Percentiles rank a stretch among this genome's conserved stretches.
phyloP scores from a whole-genome alignment of 1,140 invertebrate genomes.

The Meloidogyne exigua region DNA sequence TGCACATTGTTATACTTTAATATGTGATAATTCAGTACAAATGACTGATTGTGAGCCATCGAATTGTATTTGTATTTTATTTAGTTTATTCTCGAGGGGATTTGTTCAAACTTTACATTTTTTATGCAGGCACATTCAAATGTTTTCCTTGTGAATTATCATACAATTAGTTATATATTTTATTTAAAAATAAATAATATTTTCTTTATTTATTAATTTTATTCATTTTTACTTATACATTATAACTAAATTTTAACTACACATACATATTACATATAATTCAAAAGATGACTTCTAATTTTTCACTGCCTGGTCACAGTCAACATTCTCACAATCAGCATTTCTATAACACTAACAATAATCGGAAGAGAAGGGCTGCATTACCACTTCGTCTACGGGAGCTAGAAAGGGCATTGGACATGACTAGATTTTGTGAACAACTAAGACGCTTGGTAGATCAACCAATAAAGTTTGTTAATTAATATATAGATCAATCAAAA shows the following conservation, averaged over 20 bases:
- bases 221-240: too few relatives aligned
- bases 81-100: too few relatives aligned
- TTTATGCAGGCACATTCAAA: neutral
- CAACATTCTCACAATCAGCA: neutral
- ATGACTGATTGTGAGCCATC: too few relatives aligned
- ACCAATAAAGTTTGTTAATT: slow-evolving; percentile 48
- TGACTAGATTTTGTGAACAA: slow-evolving; percentile 52
- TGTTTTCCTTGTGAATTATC: slow-evolving; percentile 3
- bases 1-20: slow-evolving; percentile 8
- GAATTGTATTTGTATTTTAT: too few relatives aligned
- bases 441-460: slow-evolving; percentile 46
- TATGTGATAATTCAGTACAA: neutral
- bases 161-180: too few relatives aligned
- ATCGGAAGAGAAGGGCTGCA: slow-evolving; percentile 18
- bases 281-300: neutral
- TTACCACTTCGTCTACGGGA: slow-evolving; percentile 20
- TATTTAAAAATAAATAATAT: too few relatives aligned
- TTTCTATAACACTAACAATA: neutral
- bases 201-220: too few relatives aligned
- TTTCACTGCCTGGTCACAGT: neutral
- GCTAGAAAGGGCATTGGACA: slow-evolving; percentile 38
- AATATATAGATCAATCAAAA: neutral
- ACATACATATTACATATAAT: neutral
- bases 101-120: too few relatives aligned
- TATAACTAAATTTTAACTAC: too few relatives aligned